phyloP scores from a whole-genome alignment of 23 tunicate species.

The Phallusia fumigata region DNA sequence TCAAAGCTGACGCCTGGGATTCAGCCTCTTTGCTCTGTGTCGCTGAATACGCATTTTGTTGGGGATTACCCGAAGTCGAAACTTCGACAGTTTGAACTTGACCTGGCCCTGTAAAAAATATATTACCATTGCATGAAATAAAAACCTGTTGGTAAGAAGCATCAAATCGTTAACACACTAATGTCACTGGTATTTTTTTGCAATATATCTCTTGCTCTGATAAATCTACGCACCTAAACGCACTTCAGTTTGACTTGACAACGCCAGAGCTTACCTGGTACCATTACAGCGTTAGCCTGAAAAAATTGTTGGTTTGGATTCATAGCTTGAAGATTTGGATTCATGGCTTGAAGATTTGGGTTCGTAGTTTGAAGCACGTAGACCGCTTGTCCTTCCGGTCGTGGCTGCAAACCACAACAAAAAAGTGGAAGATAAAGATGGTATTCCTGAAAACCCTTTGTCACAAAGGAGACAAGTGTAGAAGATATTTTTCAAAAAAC shows the following conservation, averaged over 20 bases:
- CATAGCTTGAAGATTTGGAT: neutral
- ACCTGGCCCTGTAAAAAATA: neutral
- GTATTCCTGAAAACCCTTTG: neutral
- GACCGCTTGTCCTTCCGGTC: neutral
- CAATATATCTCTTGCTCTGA: too few species aligned
- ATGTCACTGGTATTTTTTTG: too few species aligned
- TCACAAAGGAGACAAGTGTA: neutral
- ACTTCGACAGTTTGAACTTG: neutral
- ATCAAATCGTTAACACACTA: too few species aligned
- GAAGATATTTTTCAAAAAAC: too few species aligned
- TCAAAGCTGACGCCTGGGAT: neutral
- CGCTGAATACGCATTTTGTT: neutral
- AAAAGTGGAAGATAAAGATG: neutral
- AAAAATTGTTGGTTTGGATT: neutral
- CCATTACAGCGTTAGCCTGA: neutral
- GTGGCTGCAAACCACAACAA: neutral
- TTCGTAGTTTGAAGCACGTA: neutral
- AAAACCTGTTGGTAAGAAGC: too few species aligned
- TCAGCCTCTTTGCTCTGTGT: neutral
- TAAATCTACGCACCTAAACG: too few species aligned
- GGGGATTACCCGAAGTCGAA: neutral
- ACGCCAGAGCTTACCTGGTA: neutral
- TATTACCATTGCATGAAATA: too few species aligned
- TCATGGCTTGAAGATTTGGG: neutral
- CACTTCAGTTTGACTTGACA: too few species aligned